Evolutionary conservation across 1,140 invertebrate species (phyloP).

Genomic region (Apis cerana): DNA sequence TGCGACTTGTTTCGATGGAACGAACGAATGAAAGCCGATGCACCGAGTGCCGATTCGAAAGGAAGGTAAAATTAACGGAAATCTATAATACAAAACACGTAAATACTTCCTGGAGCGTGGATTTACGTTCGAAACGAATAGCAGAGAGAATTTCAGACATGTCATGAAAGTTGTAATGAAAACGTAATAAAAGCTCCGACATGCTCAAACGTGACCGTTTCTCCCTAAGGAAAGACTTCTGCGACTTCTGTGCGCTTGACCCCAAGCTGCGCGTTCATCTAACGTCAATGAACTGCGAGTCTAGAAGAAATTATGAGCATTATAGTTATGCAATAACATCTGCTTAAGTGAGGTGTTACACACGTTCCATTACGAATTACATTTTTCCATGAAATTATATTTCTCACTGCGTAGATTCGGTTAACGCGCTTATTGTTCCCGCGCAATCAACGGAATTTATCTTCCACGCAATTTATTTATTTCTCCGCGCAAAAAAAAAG

Average conservation of each 20-base stretch:
- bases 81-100: neutral
- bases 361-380: constrained; percentile 11
- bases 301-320: constrained; percentile 23
- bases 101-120: neutral
- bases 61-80: neutral
- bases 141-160: constrained; percentile 22
- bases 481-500: too few relatives aligned
- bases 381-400: constrained; percentile 6
- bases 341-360: constrained; percentile 14
- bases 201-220: neutral
- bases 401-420: neutral
- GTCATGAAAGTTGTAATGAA: constrained; percentile 13
- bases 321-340: constrained; percentile 14
- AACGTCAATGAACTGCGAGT: constrained; percentile 37
- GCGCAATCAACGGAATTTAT: neutral
- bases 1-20: neutral
- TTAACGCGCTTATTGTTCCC: neutral
- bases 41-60: neutral
- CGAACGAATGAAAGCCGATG: neutral
- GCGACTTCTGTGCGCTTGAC: constrained; percentile 18
- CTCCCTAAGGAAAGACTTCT: constrained; percentile 28
- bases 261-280: constrained; percentile 10
- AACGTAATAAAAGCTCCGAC: constrained; percentile 35
- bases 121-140: constrained; percentile 11
- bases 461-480: neutral